Evolutionary conservation across 23 tunicate species (phyloP).

Genomic region (Styela clava): DNA sequence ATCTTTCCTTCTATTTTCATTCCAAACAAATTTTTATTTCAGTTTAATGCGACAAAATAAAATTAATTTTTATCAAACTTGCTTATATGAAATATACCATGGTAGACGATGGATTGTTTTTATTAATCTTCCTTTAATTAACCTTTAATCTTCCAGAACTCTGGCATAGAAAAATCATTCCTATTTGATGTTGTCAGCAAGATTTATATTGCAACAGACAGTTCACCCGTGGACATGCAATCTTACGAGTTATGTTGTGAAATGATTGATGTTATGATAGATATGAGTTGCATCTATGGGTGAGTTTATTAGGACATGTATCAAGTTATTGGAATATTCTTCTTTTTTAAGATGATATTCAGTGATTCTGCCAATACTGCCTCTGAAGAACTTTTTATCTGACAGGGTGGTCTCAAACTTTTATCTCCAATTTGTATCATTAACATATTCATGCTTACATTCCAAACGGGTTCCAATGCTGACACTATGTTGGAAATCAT

Average conservation of each 20-base stretch:
- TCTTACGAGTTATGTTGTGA: conserved; percentile 95
- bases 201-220: conserved; percentile 92
- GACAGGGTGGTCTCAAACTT: no score
- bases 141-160: conserved; percentile 68
- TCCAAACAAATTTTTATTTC: no score
- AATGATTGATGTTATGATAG: conserved; percentile 97
- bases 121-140: no score
- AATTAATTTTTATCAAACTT: no score
- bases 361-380: background rate
- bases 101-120: no score
- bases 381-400: background rate
- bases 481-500: no score
- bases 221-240: conserved; percentile 94
- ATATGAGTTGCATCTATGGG: conserved; percentile 89
- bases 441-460: no score
- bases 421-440: no score
- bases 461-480: no score
- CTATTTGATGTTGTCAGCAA: conserved; percentile 92
- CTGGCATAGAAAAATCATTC: conserved; percentile 83
- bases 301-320: background rate
- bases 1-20: no score
- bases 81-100: no score
- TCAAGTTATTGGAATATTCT: conserved; percentile 3
- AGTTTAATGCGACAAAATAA: no score
- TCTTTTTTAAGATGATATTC: background rate